phyloP scores from a whole-genome alignment of 2,113 vertebrate genomes.

The Apteryx owenii region DNA sequence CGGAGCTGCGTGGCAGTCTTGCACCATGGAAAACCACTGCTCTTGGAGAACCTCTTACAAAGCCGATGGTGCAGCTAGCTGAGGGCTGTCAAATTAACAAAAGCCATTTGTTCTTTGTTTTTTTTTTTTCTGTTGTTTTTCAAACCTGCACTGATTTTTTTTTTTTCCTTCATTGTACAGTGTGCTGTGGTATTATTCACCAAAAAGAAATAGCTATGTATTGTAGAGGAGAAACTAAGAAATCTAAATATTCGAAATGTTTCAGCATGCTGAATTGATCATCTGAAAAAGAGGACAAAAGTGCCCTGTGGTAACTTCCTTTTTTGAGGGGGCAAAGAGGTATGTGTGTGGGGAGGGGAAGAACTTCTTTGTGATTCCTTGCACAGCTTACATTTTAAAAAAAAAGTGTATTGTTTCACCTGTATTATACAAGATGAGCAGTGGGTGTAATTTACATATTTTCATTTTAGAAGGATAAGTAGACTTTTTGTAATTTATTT shows the following conservation, averaged over 20 bases:
- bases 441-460: neutral
- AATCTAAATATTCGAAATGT: neutral
- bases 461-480: constrained; percentile 33
- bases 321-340: neutral
- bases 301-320: neutral
- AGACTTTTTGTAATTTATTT: constrained; percentile 8
- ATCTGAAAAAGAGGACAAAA: neutral
- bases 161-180: neutral
- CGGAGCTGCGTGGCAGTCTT: constrained; percentile 66
- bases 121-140: constrained; percentile 9
- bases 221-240: neutral
- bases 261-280: neutral
- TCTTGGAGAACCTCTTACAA: constrained; percentile 25
- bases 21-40: constrained; percentile 42
- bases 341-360: accelerated
- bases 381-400: neutral
- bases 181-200: neutral
- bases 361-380: constrained; percentile 12
- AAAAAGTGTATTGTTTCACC: constrained; percentile 27
- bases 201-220: neutral
- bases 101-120: constrained; percentile 54
- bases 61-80: constrained; percentile 36
- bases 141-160: neutral
- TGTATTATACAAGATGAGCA: constrained; percentile 25
- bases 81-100: constrained; percentile 54